Evolutionary conservation across 1,140 invertebrate genomes (phyloP).

Genomic region (Drosophila suzukii): DNA sequence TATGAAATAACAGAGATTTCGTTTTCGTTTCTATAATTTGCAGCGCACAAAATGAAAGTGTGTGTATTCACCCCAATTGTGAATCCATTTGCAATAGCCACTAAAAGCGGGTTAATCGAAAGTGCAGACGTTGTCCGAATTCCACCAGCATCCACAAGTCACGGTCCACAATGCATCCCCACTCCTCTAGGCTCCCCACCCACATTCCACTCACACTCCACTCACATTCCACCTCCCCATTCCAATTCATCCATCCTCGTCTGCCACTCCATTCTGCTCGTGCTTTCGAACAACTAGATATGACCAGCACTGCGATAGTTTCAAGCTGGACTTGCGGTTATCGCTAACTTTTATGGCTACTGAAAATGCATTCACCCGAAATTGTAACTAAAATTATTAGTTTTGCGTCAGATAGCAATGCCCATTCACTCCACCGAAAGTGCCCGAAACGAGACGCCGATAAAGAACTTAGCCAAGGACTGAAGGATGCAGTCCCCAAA

Average conservation of each 20-base stretch:
- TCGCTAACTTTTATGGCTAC: conserved; percentile 65
- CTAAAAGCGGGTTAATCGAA: conserved; percentile 73
- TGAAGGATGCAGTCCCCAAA: background rate
- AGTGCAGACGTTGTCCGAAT: conserved; percentile 53
- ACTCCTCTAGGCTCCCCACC: background rate
- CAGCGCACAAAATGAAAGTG: conserved; percentile 72
- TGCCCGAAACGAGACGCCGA: conserved; percentile 68
- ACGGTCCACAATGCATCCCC: background rate
- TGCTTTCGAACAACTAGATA: conserved; percentile 24
- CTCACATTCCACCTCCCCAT: background rate
- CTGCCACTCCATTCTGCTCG: background rate
- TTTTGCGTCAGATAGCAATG: conserved; percentile 84
- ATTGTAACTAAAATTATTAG: conserved; percentile 83
- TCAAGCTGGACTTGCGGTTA: conserved; percentile 62
- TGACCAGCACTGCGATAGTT: conserved; percentile 32
- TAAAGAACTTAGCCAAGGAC: conserved; percentile 25
- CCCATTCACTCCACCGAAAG: conserved; percentile 82
- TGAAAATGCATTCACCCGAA: conserved; percentile 71
- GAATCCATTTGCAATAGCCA: conserved; percentile 75
- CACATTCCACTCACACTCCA: too few species aligned
- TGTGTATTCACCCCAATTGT: conserved; percentile 77
- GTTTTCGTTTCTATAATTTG: conserved; percentile 78
- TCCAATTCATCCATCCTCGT: background rate
- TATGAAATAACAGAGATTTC: conserved; percentile 65
- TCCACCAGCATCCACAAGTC: conserved; percentile 5